These are phyloP conservation scores for Drosophila paranaensis DNA, from an alignment of 2,888 invertebrate species.

Conservation along the genomic window DNA sequence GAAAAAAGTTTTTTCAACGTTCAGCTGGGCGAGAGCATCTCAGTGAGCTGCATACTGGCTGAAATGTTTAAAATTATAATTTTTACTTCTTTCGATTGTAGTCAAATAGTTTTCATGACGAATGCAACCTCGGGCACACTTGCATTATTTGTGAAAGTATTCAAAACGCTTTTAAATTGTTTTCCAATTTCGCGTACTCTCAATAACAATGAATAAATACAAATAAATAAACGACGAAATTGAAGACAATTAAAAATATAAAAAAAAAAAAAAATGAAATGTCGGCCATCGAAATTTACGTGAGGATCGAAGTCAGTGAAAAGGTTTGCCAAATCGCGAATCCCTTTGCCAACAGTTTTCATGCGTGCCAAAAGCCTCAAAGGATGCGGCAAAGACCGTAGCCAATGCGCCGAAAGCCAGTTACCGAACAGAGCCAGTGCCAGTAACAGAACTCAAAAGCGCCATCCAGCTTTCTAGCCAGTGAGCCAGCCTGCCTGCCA, in stretches of 20 bases:
- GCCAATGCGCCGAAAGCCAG: constrained; percentile 48
- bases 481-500: background rate
- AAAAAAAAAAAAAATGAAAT: constrained; percentile 17
- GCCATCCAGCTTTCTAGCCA: background rate
- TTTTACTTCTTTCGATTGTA: background rate
- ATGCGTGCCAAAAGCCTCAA: constrained; percentile 76
- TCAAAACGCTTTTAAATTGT: background rate
- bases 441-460: constrained; percentile 14
- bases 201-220: background rate
- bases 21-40: constrained; percentile 4
- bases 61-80: background rate
- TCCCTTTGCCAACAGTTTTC: constrained; percentile 71
- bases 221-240: background rate
- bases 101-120: background rate
- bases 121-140: background rate
- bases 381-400: constrained; percentile 49
- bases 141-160: background rate
- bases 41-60: background rate
- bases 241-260: constrained; percentile 46
- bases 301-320: constrained; percentile 26
- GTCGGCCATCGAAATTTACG: constrained; percentile 19
- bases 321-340: constrained; percentile 62
- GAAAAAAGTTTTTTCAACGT: constrained; percentile 60
- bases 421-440: constrained; percentile 4
- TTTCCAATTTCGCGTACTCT: background rate